Base-by-base conservation (phyloP, 1,140 invertebrate genomes). In the Dreissena rostriformis region DNA sequence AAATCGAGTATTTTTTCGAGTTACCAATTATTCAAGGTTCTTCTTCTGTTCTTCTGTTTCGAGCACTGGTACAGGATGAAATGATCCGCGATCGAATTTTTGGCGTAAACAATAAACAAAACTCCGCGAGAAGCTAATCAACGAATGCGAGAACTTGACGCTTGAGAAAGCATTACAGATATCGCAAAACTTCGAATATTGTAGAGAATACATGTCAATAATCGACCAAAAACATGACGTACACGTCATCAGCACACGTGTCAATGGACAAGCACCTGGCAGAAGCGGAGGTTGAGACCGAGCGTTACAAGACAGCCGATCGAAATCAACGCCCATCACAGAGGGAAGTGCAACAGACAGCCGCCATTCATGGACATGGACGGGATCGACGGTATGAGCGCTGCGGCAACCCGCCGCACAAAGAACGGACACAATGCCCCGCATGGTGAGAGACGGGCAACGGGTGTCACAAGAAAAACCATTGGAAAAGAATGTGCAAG, bases 1-100 rank as follows among this genome's bases (percentile, higher is more conserved):
- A 26, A 68, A 73, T 53, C 71, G 39, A 53, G 26, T n/a, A n/a
- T n/a, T 73, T 73, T 73, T 73, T 39, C 71, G 14, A 73, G 71
- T n/a, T 73, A 73, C 28, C 29, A 73, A 53, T 39, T 22, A 0
- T 8, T n/a, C n/a, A n/a, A n/a, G n/a, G n/a, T n/a, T n/a, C n/a
- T n/a, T n/a, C n/a, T n/a, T n/a, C n/a, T n/a, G n/a, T n/a, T n/a
- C n/a, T n/a, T n/a, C n/a, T n/a, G 51, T 70, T 49, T 29, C 22
- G n/a, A 11, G 67, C 17, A 22, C 24, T 17, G 6, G 51, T 49
- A 8, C 15, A 1, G 8, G 67, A 70, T 49, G 67, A 70, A 70
- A 70, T 70, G 67, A 70, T 70, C 26, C 39, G 24, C 39, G 24
- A 70, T 70, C 22, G 67, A 10, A 70, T 53, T 12, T 73, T 73